phyloP scores from a whole-genome alignment of 1,140 invertebrate genomes.

The Apis laboriosa region DNA sequence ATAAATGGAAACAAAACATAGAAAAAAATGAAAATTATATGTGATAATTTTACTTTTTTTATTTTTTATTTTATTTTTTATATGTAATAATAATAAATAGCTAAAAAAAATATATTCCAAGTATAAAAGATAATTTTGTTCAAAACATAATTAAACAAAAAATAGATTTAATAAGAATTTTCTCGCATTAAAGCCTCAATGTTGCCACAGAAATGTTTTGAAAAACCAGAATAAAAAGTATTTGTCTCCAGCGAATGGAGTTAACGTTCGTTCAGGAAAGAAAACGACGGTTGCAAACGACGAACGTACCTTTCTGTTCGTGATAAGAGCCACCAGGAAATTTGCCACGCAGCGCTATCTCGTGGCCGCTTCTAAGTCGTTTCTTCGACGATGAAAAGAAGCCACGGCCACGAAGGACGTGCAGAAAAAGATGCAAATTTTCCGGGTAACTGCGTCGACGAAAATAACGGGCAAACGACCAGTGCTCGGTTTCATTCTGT shows the following conservation, averaged over 20 bases:
- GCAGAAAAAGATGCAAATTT: constrained; percentile 50
- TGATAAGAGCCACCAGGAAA: constrained; percentile 42
- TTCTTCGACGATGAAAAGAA: constrained; percentile 37
- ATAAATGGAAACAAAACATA: too few species aligned
- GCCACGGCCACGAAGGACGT: not conserved
- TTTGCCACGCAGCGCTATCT: constrained; percentile 28
- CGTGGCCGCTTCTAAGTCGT: not conserved
- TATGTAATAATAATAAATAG: too few species aligned
- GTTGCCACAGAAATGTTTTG: not conserved
- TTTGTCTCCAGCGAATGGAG: constrained; percentile 8
- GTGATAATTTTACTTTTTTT: too few species aligned
- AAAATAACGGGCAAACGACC: constrained; percentile 42
- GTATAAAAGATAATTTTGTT: too few species aligned
- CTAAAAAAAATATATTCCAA: too few species aligned
- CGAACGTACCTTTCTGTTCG: not conserved
- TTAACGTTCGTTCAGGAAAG: constrained; percentile 20
- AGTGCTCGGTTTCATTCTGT: constrained; percentile 25
- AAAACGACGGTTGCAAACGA: constrained; percentile 31
- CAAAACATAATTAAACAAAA: too few species aligned
- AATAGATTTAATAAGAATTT: too few species aligned
- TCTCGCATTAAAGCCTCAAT: too few species aligned
- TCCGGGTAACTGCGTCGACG: constrained; percentile 38
- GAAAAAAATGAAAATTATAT: too few species aligned
- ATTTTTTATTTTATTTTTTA: too few species aligned
- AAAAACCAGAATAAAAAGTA: constrained; percentile 38